A percentile compares a stretch with the other conserved stretches of the same genome.
Evolutionary conservation across 2,113 vertebrate genomes (phyloP).

Genomic region (Odocoileus virginianus): DNA sequence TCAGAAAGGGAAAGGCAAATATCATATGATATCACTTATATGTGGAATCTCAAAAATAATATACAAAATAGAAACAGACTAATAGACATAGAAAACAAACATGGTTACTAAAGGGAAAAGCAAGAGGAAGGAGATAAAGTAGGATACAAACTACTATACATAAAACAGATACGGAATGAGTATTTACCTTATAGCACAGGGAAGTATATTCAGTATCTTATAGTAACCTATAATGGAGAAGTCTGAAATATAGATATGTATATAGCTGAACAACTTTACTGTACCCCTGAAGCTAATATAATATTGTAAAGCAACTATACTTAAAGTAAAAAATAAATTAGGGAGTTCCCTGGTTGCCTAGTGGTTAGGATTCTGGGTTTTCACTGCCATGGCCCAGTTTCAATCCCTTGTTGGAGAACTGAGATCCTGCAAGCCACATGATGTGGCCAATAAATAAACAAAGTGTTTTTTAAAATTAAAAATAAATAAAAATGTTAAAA

Average conservation of each 20-base stretch:
- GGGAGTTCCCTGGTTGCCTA: background rate
- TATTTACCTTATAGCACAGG: background rate
- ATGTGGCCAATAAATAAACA: background rate
- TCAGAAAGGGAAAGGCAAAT: background rate
- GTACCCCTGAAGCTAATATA: background rate
- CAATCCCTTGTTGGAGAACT: background rate
- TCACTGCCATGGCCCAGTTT: background rate
- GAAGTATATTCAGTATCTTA: background rate
- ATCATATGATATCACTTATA: background rate
- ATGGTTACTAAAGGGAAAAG: background rate
- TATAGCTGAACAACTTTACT: background rate
- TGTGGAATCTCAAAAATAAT: background rate
- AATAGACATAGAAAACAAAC: background rate
- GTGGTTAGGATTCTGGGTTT: background rate
- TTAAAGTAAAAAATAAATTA: background rate
- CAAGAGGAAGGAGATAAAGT: background rate
- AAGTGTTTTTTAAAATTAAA: background rate
- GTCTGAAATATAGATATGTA: background rate
- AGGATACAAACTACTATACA: background rate
- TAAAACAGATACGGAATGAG: background rate
- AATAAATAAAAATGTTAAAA: background rate
- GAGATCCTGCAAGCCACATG: background rate
- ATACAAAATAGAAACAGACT: background rate
- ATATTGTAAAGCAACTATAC: background rate
- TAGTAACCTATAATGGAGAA: background rate